phyloP scores from a whole-genome alignment of 2,113 vertebrate genomes.

The Desmodus rotundus region DNA sequence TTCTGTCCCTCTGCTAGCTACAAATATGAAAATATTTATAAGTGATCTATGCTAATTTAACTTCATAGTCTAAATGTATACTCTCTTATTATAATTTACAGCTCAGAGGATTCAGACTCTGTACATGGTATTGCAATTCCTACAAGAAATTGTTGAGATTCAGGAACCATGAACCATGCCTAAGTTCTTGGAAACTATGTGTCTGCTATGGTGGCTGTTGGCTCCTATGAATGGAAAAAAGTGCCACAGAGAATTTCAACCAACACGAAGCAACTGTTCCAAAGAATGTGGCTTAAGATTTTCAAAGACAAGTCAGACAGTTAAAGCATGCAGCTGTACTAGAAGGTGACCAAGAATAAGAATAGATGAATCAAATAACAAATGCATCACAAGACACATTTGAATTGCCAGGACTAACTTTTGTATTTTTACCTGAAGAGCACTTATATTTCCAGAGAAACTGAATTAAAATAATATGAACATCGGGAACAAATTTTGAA shows the following conservation, averaged over 20 bases:
- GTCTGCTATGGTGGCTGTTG: conserved; percentile 73
- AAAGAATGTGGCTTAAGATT: conserved; percentile 83
- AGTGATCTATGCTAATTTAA: conserved; percentile 41
- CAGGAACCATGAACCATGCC: conserved; percentile 78
- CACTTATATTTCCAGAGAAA: conserved; percentile 43
- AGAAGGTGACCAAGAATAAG: conserved; percentile 66
- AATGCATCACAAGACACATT: conserved; percentile 31
- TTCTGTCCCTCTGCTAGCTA: background rate
- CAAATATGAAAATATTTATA: conserved; percentile 30
- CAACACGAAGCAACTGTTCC: conserved; percentile 84
- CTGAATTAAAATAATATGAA: background rate
- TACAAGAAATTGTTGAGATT: conserved; percentile 82
- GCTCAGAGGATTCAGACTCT: conserved; percentile 51
- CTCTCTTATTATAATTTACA: conserved; percentile 61
- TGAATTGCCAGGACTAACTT: conserved; percentile 1
- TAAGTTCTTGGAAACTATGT: conserved; percentile 84
- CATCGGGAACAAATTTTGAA: conserved; percentile 10
- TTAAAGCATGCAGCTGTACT: conserved; percentile 79
- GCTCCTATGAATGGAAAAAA: conserved; percentile 80
- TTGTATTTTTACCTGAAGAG: conserved; percentile 50
- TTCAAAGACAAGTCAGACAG: conserved; percentile 78
- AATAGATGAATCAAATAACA: conserved; percentile 57
- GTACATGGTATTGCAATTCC: conserved; percentile 64
- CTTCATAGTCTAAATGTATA: background rate
- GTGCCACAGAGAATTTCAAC: conserved; percentile 78